Base-by-base conservation (phyloP, 2,888 invertebrate species). In the Drosophila maculinotata region DNA sequence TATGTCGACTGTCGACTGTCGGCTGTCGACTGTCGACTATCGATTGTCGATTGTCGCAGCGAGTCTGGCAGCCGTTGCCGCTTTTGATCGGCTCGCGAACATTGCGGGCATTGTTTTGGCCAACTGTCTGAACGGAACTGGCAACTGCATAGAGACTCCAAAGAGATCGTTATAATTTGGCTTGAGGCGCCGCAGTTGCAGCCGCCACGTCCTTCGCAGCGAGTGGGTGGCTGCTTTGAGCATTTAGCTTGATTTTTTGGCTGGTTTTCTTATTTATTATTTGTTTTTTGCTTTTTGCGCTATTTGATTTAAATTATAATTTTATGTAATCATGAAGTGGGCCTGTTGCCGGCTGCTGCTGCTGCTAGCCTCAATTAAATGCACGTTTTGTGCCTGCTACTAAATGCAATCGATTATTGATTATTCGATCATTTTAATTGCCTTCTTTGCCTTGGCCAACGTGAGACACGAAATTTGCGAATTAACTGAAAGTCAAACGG, bases 221-320 rank as follows among this genome's bases (percentile, higher is more conserved):
- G 81, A 86, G 81, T 81, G 81, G 81, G 81, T 81, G 81, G 87
- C 49, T 44, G 71, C 67, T 47, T 77, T 36, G 52, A 58, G 69
- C 49, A 69, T 60, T 60, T 30, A 45, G 48, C 64, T 54, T 52
- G 59, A 57, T 56, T 75, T 74, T 81, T 65, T 41, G 67, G 67
- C 69, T 68, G 73, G 58, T 68, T 81, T 76, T 64, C 58, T 69
- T 69, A 74, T 76, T 79, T 68, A 65, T 68, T 69, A 57, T 74
- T 68, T 70, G 59, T 39, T 53, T 54, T 73, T 79, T 73, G 69
- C 53, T 64, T 68, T 69, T 79, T 72, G 68, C 69, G 70, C 75
- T 85, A 75, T 84, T 84, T 84, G 87, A 84, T 82, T 84, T 87
- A 79, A 84, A 82, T 83, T 85, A 84, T 87, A 84, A 85, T 84